Evolutionary conservation across 2,888 invertebrate species (phyloP), one percentile per base, ranked within the genome.

Genomic region (Lysandra coridon): DNA sequence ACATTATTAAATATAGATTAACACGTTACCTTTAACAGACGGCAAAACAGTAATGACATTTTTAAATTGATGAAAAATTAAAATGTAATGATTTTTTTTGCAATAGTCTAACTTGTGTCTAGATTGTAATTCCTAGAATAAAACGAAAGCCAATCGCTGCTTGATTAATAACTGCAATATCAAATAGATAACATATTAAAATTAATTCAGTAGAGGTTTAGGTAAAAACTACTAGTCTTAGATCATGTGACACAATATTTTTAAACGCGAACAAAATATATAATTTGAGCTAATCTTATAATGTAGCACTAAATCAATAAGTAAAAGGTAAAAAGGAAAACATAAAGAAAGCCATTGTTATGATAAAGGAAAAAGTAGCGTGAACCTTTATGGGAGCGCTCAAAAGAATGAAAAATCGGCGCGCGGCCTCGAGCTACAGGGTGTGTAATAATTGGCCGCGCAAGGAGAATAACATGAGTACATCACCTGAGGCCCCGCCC

Each of bases 401-500:
- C 76, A 53, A 76, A 30, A 33, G 49, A 57, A 76, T 76, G 76
- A 57, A 76, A 76, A 53, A 76, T 53, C 53, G 12, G 30, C 30
- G 53, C 30, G 76, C 4, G 12, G 33, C 69, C 69, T 69, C 69
- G 14, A 33, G 69, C 69, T 69, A 69, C 69, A 60, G 74, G 44
- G 60, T 74, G 62, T 74, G 44, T 87, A 86, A 82, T 87, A 87
- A 79, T 79, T 79, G 74, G 73, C 57, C 74, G 60, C 60, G 57
- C n/a, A 30, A 76, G 76, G 14, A 49, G 78, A 40, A 37, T 62
- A 80, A 69, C 78, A 75, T n/a, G 37, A 64, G 30, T 80, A 87
- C 87, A 87, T 85, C 85, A 88, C 87, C 88, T 86, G 84, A 12
- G 49, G 82, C 82, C 85, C 84, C 88, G 88, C 88, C 88, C 83